Evolutionary conservation across 2,797 vertebrate species (phyloP), one percentile per base, ranked within the genome.

Genomic region (Phaenicophaeus curvirostris): DNA sequence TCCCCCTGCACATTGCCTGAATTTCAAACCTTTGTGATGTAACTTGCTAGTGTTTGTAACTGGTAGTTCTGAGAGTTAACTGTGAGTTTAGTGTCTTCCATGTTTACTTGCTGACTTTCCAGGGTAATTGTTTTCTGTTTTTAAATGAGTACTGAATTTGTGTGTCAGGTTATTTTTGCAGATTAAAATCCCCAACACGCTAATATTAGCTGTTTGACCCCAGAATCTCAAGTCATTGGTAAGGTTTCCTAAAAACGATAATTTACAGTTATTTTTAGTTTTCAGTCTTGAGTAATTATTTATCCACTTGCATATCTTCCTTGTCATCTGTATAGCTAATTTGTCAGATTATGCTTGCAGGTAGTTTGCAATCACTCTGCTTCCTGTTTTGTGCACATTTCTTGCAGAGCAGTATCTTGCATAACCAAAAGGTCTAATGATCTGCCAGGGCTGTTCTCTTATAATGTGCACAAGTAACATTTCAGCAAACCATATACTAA

Each of bases 281-380:
- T 91, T 80, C 61, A 75, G 39, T 79, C 84, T 82, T 0, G 13
- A 92, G 87, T 93, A 94, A 87, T 89, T 97, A 54, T 96, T 96
- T 95, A 95, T 81, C 42, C 23, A 82, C 30, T 97, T 97, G 72
- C 84, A 57, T 74, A 87, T 95, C 84, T 92, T 96, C 50, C 94
- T 95, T 96, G 83, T 88, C 95, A 95, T 68, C 58, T 93, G 59
- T 87, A 66, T 91, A 81, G 74, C 82, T 96, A 92, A 96, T 96
- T 80, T 96, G 71, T 80, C 71, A 96, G 90, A 96, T 92, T 93
- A 93, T 78, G 77, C 66, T 94, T 20, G 5, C 68, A 89, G 95
- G 78, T 93, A 93, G 94, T 93, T 96, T 95, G 89, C 71, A 94
- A 96, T 97, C 95, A 86, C 72, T 81, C 62, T 89, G 74, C 87